Percentiles rank a stretch among this genome's conserved stretches.
phyloP scores from a whole-genome alignment of 2,888 invertebrate species.

The Latrodectus hesperus region DNA sequence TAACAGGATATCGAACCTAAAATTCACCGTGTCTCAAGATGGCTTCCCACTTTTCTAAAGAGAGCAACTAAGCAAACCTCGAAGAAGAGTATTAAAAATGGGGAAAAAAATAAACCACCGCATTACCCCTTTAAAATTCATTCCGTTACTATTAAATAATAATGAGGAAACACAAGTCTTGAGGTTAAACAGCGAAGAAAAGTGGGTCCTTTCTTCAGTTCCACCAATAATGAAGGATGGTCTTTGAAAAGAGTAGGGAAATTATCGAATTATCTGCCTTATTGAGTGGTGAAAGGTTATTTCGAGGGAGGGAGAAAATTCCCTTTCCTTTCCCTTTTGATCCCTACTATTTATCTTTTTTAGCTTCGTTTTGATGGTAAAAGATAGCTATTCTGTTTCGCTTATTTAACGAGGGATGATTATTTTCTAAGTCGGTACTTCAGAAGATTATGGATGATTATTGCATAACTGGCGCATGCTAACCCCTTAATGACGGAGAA shows the following conservation, averaged over 20 bases:
- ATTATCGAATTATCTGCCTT: slow-evolving; percentile 14
- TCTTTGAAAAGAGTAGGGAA: background rate
- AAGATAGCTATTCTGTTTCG: background rate
- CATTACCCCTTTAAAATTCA: background rate
- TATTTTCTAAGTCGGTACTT: background rate
- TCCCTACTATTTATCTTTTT: background rate
- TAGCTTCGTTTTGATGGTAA: background rate
- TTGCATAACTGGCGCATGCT: background rate
- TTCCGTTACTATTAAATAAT: background rate
- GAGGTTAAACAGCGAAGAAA: slow-evolving; percentile 1
- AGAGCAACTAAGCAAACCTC: too few relatives aligned
- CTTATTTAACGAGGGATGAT: slow-evolving; percentile 1
- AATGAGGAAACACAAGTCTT: background rate
- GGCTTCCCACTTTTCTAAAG: background rate
- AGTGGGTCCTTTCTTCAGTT: background rate
- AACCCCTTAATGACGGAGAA: background rate
- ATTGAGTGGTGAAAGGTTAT: slow-evolving; percentile 9
- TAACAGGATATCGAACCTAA: too few relatives aligned
- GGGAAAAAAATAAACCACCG: background rate
- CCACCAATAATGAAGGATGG: too few relatives aligned
- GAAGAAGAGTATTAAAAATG: too few relatives aligned
- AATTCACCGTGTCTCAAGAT: background rate
- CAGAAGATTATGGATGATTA: background rate
- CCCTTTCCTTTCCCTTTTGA: background rate
- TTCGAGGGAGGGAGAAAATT: background rate